Base-by-base conservation (phyloP, 2,888 invertebrate species). In the Acronicta psi region DNA sequence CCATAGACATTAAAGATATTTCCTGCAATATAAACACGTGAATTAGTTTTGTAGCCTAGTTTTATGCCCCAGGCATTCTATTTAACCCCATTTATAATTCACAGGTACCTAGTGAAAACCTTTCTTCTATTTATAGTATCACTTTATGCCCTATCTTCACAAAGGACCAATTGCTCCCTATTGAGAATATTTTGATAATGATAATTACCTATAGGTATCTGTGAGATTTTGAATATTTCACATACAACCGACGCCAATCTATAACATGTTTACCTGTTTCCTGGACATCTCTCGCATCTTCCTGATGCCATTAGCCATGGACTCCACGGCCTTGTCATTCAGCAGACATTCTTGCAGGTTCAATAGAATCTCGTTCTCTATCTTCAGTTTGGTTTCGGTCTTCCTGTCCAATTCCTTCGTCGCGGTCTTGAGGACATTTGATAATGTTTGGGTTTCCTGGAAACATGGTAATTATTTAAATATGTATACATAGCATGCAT, bases 341-440 rank as follows among this genome's bases (percentile, higher is more conserved):
- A 96, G 94, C 7, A 96, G 83, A 77, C 96, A 96, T 10, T 96
- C 96, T 77, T 97, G 96, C 0, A 97, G 89, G 58, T 95, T 94
- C 18, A 87, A 82, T 7, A 97, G 80, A 29, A 97, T 95, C 41
- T 95, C 89, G 57, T 96, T 96, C 82, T 98, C 97, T 44, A 96
- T 67, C 41, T 92, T 89, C 13, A 92, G 77, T 81, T 96, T 97
- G 44, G 91, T 88, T 13, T 86, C 88, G 0, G 79, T 72, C 46
- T 95, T 89, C 59, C 94, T 95, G n/a, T 96, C 95, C 8, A 80
- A 69, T 13, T 93, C 92, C 38, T 91, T 91, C 36, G 82, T 83
- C 0, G 90, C 88, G 29, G 77, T 85, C 41, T 84, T 90, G 25
- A 94, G 69, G 25, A 88, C 90, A 31, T 91, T 93, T 8, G 78